Percentiles rank a stretch among this genome's conserved stretches.
These are phyloP conservation scores for Odontamblyopus rebecca DNA, from an alignment of 2,797 vertebrate genomes.

Conservation along the genomic window DNA sequence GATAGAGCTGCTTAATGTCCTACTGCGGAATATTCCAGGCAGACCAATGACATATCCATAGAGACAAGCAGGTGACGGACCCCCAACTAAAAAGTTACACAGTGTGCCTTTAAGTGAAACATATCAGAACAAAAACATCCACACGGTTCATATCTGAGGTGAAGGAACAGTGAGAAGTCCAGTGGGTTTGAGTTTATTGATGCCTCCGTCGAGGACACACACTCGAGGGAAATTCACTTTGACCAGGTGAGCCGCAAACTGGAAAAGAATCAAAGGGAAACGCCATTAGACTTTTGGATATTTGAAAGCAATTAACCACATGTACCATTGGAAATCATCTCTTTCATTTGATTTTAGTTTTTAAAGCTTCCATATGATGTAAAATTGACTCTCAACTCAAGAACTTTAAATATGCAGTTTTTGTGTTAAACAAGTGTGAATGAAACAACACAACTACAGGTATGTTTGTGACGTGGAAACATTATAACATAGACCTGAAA, in stretches of 20 bases:
- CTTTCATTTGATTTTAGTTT: neutral
- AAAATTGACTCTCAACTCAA: no score
- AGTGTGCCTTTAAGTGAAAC: neutral
- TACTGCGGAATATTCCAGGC: no score
- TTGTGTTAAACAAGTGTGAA: no score
- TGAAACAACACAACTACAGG: no score
- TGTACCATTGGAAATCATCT: neutral
- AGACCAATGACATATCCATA: no score
- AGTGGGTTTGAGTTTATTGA: conserved; percentile 96
- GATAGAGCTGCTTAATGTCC: no score
- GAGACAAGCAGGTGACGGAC: no score
- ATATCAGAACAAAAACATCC: neutral
- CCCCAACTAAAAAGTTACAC: no score
- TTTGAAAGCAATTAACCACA: neutral
- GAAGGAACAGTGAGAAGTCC: conserved; percentile 94
- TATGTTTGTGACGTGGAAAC: no score
- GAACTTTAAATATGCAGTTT: no score
- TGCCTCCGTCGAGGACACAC: conserved; percentile 93
- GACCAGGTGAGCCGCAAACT: conserved; percentile 93
- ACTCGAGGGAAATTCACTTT: conserved; percentile 90
- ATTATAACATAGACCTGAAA: no score
- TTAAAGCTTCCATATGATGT: no score
- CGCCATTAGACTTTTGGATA: neutral
- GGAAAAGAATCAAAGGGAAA: conserved; percentile 20
- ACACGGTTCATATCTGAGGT: conserved; percentile 86